Conservation (phyloP, 2,113 vertebrate genomes). For the Pygoscelis adeliae region DNA sequence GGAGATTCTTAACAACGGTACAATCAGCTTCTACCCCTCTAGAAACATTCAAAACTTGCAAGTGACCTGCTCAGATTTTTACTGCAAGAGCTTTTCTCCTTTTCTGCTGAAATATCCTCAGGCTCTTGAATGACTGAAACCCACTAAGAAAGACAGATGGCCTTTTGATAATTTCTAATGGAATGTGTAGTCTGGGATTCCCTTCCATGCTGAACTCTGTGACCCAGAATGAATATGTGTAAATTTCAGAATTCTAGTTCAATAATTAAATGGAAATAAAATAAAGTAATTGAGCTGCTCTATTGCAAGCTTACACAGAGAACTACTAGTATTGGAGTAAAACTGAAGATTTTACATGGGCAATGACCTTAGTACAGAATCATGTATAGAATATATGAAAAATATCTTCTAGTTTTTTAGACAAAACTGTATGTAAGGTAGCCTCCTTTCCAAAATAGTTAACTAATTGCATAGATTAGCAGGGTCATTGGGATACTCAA, state of each 20-base stretch:
- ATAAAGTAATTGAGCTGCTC: not conserved
- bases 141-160: constrained; percentile 16
- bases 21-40: not conserved
- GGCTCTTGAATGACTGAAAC: constrained; percentile 27
- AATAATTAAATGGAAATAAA: constrained; percentile 46
- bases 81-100: not conserved
- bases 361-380: not conserved
- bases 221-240: constrained; percentile 13
- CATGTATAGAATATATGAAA: not conserved
- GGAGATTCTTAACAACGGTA: not conserved
- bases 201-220: constrained; percentile 12
- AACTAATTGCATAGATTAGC: constrained; percentile 54
- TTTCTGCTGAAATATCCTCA: not conserved
- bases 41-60: not conserved
- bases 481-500: constrained; percentile 15
- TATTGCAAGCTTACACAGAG: not conserved
- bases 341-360: not conserved
- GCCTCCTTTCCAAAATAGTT: constrained; percentile 6
- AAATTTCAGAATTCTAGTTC: constrained; percentile 32
- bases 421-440: not conserved
- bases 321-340: not conserved
- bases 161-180: constrained; percentile 58
- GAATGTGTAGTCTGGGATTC: constrained; percentile 43
- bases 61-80: not conserved
- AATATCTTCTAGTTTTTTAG: not conserved